Evolutionary conservation across 2,888 invertebrate species (phyloP), one percentile per base, ranked within the genome.

Genomic region (Slavum lentiscoides): DNA sequence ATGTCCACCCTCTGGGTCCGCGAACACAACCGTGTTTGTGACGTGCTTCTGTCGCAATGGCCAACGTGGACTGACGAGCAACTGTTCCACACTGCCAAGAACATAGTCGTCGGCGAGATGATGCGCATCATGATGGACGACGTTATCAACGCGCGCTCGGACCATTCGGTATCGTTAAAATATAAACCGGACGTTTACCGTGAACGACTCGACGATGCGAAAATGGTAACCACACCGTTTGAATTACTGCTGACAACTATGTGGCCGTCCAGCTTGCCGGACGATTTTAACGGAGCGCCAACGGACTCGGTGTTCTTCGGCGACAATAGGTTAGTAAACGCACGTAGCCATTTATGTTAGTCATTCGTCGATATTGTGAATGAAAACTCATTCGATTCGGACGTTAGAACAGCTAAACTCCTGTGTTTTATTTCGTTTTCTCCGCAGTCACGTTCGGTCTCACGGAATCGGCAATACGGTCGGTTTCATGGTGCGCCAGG

Each of bases 11-110:
- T 77, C 9, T 77, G 76, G 76, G n/a, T 62, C 0, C 76, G 76
- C 5, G 76, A 77, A 53, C 76, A 69, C 53, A 77, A 77, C 37
- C 76, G 76, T 15, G 69, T 77, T 21, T 69, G 68, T 13, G 43
- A 76, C 1, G 2, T 43, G 8, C 15, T 76, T 23, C 2, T 11
- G 4, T 11, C 1, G 4, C 7, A 39, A 37, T 49, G 53, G 39
- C 59, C 75, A 1, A 5, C 15, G 7, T 69, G 69, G 69, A 61
- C 69, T 0, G 53, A 77, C 30, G 21, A 61, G 5, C 37, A 23
- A 4, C 8, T 69, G 2, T 77, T 61, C 13, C 7, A n/a, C 0
- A 69, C 69, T 0, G 61, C 61, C 15, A 68, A 17, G 5, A 19
- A 6, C 9, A 62, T 77, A 3, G 37, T 77, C 0, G 43, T 37